Conservation (phyloP, 2,797 vertebrate species). For the Strix occidentalis region DNA sequence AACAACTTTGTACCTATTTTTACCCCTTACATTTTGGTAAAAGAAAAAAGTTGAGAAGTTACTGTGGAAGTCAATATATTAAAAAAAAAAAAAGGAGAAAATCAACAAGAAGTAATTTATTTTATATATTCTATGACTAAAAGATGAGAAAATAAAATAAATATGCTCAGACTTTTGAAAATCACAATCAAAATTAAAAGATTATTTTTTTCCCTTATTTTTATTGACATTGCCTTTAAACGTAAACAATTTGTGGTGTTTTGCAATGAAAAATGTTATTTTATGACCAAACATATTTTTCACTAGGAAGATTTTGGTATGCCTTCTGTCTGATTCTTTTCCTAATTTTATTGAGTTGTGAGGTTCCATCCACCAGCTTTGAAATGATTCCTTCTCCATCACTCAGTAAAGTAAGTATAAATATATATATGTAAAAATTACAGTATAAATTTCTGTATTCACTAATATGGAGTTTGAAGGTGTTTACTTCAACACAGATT, state of each 20-base stretch:
- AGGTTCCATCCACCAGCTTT: neutral
- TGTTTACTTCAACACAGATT: neutral
- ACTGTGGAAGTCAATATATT: neutral
- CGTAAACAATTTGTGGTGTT: neutral
- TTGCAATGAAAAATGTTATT: neutral
- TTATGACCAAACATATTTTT: neutral
- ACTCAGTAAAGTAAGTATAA: neutral
- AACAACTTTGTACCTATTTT: neutral
- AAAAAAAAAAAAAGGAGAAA: neutral
- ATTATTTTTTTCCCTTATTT: neutral
- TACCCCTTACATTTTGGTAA: neutral
- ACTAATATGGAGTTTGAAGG: neutral
- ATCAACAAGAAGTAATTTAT: neutral
- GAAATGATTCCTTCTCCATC: neutral
- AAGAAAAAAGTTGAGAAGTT: neutral
- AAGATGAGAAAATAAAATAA: neutral
- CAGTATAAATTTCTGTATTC: neutral
- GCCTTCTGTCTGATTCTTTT: neutral
- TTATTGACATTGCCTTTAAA: neutral
- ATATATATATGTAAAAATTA: neutral
- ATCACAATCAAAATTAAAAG: neutral
- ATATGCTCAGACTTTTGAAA: neutral
- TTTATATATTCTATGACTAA: neutral
- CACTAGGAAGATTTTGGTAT: neutral
- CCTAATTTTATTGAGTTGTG: neutral